Percentiles rank a stretch among this genome's conserved stretches.
phyloP scores from a whole-genome alignment of 2,888 invertebrate species.

The Diarsia dahlii region DNA sequence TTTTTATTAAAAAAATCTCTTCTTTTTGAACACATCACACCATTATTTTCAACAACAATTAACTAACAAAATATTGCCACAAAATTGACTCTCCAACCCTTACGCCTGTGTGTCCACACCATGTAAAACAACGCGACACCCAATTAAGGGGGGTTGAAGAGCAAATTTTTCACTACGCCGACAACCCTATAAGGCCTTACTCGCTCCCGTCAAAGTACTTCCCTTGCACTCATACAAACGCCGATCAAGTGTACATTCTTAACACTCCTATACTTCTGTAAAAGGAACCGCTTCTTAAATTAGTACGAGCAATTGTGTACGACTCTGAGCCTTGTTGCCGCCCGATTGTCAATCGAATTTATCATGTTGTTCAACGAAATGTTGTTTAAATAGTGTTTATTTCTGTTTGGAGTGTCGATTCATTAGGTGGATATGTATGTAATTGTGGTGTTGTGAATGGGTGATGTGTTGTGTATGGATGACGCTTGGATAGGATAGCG shows the following conservation, averaged over 20 bases:
- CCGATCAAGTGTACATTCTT: conserved; percentile 89
- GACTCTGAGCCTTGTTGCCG: conserved; percentile 77
- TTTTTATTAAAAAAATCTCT: background rate
- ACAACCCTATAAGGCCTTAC: conserved; percentile 88
- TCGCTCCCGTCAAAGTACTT: conserved; percentile 86
- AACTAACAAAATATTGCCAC: background rate
- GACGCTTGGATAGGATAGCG: background rate
- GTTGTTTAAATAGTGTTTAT: conserved; percentile 67
- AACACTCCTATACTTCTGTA: conserved; percentile 83
- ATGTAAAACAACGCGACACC: conserved; percentile 83
- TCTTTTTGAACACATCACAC: background rate
- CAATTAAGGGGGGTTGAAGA: conserved; percentile 89
- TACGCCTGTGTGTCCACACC: conserved; percentile 44
- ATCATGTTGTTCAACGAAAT: conserved; percentile 66
- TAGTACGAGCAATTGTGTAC: conserved; percentile 88
- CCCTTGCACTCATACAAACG: conserved; percentile 88
- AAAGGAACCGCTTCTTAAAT: conserved; percentile 89
- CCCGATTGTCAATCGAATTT: conserved; percentile 71
- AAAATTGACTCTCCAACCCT: conserved; percentile 19
- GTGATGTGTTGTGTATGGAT: conserved; percentile 18
- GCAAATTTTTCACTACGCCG: conserved; percentile 88
- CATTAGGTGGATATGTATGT: conserved; percentile 59
- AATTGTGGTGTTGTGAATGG: conserved; percentile 43
- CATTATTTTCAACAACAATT: background rate
- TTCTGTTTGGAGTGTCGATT: conserved; percentile 62